Conservation (phyloP, 1,140 invertebrate species). For the Drosophila murphyi region DNA sequence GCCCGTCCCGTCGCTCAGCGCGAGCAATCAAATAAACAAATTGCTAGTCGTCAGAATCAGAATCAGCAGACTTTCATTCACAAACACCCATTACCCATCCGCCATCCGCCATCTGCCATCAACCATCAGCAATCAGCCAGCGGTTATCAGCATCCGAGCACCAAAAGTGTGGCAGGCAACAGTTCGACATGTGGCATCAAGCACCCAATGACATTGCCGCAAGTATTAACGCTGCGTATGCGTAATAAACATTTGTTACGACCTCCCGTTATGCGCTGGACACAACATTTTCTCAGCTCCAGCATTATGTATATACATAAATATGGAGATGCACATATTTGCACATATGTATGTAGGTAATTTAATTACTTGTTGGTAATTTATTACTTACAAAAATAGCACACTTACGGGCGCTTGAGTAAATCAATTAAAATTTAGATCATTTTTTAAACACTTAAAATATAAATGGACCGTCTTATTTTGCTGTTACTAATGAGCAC, state of each 20-base stretch:
- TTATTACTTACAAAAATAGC: too few relatives aligned
- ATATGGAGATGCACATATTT: neutral
- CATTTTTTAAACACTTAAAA: too few relatives aligned
- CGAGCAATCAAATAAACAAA: conserved; percentile 56
- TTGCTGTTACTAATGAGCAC: too few relatives aligned
- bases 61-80: conserved; percentile 20
- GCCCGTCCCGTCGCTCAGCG: neutral
- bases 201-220: neutral
- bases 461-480: too few relatives aligned
- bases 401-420: too few relatives aligned
- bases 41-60: conserved; percentile 47
- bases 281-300: neutral
- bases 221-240: conserved; percentile 30
- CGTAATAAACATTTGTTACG: conserved; percentile 48
- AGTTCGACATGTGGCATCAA: neutral
- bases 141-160: neutral
- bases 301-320: neutral
- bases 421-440: neutral
- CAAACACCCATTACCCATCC: conserved; percentile 9
- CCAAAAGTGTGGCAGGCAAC: neutral
- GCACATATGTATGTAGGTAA: neutral
- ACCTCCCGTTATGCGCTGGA: neutral
- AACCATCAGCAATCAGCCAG: neutral
- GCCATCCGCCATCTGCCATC: conserved; percentile 1
- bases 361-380: neutral